Conservation (phyloP, 2,113 vertebrate species). For the Raja brachyura region DNA sequence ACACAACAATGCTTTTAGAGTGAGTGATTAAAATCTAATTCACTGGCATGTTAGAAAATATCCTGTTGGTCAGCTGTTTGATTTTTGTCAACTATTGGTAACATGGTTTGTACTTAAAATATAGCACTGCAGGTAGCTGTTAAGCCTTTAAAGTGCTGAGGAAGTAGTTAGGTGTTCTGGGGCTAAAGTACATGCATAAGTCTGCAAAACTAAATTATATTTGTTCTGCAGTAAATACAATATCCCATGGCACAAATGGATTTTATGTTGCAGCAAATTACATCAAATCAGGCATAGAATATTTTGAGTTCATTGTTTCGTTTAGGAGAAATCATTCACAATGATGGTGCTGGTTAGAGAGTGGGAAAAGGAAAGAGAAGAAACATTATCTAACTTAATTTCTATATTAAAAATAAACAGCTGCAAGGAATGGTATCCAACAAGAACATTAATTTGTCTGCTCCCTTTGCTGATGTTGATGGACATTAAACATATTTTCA, state of each 20-base stretch:
- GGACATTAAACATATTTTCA: not conserved
- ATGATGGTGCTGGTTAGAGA: not conserved
- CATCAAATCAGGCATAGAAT: not conserved
- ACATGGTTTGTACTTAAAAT: not conserved
- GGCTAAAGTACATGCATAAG: not conserved
- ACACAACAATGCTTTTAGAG: not conserved
- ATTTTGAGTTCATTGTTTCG: not conserved
- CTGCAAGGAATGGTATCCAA: not conserved
- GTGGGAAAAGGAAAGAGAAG: not conserved
- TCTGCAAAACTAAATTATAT: not conserved
- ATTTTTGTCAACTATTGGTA: not conserved
- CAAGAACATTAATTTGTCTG: not conserved
- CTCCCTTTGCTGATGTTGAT: not conserved
- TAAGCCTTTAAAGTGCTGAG: not conserved
- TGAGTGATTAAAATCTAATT: not conserved
- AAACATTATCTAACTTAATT: not conserved
- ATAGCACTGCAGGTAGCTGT: not conserved
- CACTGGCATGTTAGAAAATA: not conserved
- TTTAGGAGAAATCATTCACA: not conserved
- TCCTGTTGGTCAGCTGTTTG: not conserved
- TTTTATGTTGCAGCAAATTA: slow-evolving; percentile 16
- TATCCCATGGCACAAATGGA: not conserved
- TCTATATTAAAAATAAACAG: not conserved
- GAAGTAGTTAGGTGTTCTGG: not conserved
- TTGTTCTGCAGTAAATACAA: slow-evolving; percentile 8